phyloP scores from a whole-genome alignment of 92 coral and sea anemone genomes.

The Zoanthus sociatus region DNA sequence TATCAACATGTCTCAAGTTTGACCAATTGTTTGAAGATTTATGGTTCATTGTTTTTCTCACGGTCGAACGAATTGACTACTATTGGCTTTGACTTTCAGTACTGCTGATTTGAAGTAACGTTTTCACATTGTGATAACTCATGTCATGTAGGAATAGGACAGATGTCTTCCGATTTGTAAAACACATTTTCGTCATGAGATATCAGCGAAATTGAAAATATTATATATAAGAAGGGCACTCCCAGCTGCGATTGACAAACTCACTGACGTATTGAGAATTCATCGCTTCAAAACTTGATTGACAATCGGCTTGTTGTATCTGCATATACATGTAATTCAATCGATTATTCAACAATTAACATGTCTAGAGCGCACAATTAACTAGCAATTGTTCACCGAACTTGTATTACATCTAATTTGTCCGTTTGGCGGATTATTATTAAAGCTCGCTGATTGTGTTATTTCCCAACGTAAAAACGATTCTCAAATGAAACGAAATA shows the following conservation, averaged over 20 bases:
- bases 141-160: constrained; percentile 9
- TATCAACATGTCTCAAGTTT: constrained; percentile 15
- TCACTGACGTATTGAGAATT: constrained; percentile 29
- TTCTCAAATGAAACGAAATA: background rate
- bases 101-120: constrained; percentile 1
- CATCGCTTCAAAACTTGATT: constrained; percentile 65
- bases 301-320: constrained; percentile 73
- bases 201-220: constrained; percentile 33
- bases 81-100: constrained; percentile 5
- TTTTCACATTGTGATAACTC: constrained; percentile 17
- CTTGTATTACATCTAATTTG: constrained; percentile 73
- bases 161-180: constrained; percentile 18
- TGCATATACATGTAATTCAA: constrained; percentile 93
- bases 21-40: constrained; percentile 17
- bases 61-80: constrained; percentile 25
- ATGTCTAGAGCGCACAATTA: constrained; percentile 90
- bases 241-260: constrained; percentile 54
- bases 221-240: constrained; percentile 30
- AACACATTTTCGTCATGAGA: constrained; percentile 13
- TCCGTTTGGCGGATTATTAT: constrained; percentile 36
- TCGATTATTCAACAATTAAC: constrained; percentile 95
- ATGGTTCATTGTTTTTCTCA: constrained; percentile 18
- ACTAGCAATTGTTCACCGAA: constrained; percentile 83
- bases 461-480: background rate
- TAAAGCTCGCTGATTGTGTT: constrained; percentile 13